These are phyloP conservation scores for Acanthosepion lycidas DNA, from an alignment of 2,888 invertebrate species.

Conservation along the genomic window DNA sequence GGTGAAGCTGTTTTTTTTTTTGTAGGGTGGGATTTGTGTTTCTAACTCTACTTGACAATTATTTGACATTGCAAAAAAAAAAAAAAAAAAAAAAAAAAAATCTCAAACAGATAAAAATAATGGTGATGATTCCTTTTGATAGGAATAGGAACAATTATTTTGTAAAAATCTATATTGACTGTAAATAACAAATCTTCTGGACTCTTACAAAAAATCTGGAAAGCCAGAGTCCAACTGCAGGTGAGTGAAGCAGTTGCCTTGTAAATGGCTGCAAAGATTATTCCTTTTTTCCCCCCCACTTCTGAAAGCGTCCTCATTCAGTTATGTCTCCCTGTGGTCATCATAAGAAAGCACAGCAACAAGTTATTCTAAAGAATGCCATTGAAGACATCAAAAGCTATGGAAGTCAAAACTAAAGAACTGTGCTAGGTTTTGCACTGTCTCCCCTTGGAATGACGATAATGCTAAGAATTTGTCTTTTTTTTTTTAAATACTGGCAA, in stretches of 20 bases:
- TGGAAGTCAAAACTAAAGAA: constrained; percentile 33
- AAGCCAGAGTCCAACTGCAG: constrained; percentile 21
- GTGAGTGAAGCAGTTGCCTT: neutral
- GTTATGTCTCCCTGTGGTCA: constrained; percentile 12
- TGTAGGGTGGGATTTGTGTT: neutral
- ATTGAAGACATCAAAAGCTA: constrained; percentile 9
- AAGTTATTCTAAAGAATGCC: neutral
- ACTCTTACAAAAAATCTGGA: constrained; percentile 33
- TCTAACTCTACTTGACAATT: neutral
- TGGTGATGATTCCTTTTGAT: neutral
- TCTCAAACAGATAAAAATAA: neutral
- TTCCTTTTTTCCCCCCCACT: neutral
- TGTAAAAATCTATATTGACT: neutral
- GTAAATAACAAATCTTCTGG: neutral
- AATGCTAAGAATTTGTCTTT: neutral
- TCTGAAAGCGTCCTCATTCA: constrained; percentile 33
- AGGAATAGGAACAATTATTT: neutral
- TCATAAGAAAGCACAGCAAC: constrained; percentile 22
- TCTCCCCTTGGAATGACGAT: constrained; percentile 33
- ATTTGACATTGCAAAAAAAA: neutral
- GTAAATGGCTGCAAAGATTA: constrained; percentile 33
- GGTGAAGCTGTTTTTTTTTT: neutral
- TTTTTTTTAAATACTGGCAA: constrained; percentile 33
- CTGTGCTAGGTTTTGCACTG: constrained; percentile 33
- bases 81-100: neutral